phyloP scores from a whole-genome alignment of 2,797 vertebrate species.

The Sebastes iracundus region DNA sequence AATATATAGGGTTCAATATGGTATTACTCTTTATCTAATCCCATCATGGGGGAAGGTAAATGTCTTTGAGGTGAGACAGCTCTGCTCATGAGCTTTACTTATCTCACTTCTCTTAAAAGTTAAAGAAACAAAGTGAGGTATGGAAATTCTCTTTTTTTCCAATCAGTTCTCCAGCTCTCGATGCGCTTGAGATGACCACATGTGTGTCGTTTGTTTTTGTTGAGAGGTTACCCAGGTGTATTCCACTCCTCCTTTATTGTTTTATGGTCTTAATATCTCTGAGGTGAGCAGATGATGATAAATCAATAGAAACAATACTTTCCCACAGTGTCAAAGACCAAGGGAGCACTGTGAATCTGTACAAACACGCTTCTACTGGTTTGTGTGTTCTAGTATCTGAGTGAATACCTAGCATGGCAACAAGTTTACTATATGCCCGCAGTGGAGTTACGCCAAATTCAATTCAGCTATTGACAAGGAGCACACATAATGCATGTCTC shows the following conservation, averaged over 20 bases:
- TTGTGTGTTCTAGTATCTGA: background rate
- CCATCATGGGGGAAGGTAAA: background rate
- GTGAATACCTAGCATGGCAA: background rate
- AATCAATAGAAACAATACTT: slow-evolving; percentile 66
- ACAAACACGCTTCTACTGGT: slow-evolving; percentile 20
- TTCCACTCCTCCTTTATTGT: slow-evolving; percentile 44
- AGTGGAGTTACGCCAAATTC: slow-evolving; percentile 41
- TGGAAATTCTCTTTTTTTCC: background rate
- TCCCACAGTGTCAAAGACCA: slow-evolving; percentile 33
- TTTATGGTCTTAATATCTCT: slow-evolving; percentile 63
- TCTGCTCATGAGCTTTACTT: background rate
- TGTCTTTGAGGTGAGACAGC: background rate
- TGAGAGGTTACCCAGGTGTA: slow-evolving; percentile 32
- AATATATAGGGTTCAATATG: slow-evolving; percentile 33
- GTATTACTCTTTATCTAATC: slow-evolving; percentile 38
- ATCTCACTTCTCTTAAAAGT: background rate
- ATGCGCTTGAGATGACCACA: background rate
- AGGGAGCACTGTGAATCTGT: slow-evolving; percentile 25
- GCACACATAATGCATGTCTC: slow-evolving; percentile 24
- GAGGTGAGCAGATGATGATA: slow-evolving; percentile 57
- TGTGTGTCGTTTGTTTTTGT: slow-evolving; percentile 22
- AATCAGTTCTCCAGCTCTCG: background rate
- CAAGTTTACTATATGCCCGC: slow-evolving; percentile 8
- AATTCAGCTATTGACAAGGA: slow-evolving; percentile 49
- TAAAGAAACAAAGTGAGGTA: background rate